Conservation (phyloP, 2,797 vertebrate genomes). For the Siniperca undulata region DNA sequence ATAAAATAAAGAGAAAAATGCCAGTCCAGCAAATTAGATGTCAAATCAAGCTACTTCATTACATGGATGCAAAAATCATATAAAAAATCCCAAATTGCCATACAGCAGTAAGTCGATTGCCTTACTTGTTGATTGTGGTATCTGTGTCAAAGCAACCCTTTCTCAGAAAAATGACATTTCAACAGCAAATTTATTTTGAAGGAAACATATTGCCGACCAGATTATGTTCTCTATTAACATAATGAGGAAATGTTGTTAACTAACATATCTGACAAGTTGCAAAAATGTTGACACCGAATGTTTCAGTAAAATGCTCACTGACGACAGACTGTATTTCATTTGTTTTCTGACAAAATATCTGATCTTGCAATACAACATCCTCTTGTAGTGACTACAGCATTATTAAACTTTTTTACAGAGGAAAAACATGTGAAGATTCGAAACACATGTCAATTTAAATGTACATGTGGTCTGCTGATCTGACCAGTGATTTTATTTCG, state of each 20-base stretch:
- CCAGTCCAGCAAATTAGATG: not conserved
- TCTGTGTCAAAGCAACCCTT: not conserved
- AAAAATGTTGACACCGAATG: not conserved
- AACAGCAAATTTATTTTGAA: not conserved
- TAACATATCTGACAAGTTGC: not conserved
- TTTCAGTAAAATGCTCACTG: no score
- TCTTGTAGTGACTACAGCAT: not conserved
- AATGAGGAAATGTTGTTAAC: not conserved
- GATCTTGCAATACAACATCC: no score
- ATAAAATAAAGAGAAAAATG: not conserved
- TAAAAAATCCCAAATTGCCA: not conserved
- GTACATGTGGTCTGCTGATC: not conserved
- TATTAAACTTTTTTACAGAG: no score
- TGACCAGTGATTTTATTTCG: no score
- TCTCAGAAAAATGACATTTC: not conserved
- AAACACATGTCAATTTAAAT: not conserved
- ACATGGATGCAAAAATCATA: not conserved
- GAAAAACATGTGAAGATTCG: not conserved
- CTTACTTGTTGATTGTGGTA: not conserved
- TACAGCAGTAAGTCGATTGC: not conserved
- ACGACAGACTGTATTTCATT: not conserved
- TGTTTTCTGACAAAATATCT: not conserved
- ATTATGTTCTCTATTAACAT: not conserved
- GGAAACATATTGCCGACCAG: not conserved
- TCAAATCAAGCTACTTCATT: not conserved